Conservation (phyloP, 1,140 invertebrate species). For the Psilanteris sp. region DNA sequence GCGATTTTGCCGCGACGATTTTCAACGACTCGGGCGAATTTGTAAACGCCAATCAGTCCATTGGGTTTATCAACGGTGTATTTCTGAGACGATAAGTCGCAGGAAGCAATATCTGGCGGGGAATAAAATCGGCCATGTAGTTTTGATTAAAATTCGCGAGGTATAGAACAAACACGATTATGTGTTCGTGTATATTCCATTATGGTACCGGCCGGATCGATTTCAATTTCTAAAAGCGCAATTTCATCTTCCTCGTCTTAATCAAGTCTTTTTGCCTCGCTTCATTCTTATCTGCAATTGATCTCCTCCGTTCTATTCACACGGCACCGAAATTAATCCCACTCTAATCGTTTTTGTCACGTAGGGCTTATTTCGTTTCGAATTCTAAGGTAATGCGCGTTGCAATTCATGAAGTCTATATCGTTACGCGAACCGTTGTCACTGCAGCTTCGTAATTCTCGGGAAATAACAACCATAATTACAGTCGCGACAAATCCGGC, state of each 20-base stretch:
- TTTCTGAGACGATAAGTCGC: no score
- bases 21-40: no score
- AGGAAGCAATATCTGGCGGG: no score
- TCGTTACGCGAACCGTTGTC: no score
- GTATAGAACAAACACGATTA: conserved; percentile 36
- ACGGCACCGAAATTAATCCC: conserved; percentile 2
- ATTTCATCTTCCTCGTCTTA: conserved; percentile 21
- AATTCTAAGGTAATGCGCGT: background rate
- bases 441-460: conserved; percentile 10
- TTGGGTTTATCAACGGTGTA: no score
- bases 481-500: no score
- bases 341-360: conserved; percentile 24
- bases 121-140: conserved; percentile 8
- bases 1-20: no score
- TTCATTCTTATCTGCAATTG: conserved; percentile 5
- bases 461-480: conserved; percentile 19
- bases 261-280: conserved; percentile 13
- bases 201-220: conserved; percentile 27
- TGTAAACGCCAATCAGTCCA: no score
- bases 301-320: no score
- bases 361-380: conserved; percentile 10
- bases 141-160: conserved; percentile 11
- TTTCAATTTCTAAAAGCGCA: conserved; percentile 39
- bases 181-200: conserved; percentile 26
- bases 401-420: background rate